Percentiles rank a stretch among this genome's conserved stretches.
These are phyloP conservation scores for Lepidocyrtinus sp. DNA, from an alignment of 2,888 invertebrate species.

Conservation along the genomic window DNA sequence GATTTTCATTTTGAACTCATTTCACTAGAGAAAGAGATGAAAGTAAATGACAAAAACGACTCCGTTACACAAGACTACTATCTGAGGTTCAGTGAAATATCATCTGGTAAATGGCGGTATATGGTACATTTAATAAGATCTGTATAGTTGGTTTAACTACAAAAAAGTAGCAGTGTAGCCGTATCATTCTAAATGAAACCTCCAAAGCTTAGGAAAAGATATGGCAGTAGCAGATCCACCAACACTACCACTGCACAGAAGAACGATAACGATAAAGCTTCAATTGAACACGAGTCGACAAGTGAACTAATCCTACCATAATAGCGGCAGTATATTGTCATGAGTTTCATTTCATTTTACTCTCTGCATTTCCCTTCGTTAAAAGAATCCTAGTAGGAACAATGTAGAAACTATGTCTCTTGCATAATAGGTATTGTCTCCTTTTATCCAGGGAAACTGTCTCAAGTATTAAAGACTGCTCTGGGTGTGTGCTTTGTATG, in stretches of 20 bases:
- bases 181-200: neutral
- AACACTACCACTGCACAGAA: neutral
- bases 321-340: slow-evolving; percentile 25
- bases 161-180: neutral
- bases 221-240: neutral
- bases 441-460: neutral
- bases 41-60: slow-evolving; percentile 9
- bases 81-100: neutral
- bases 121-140: slow-evolving; percentile 34
- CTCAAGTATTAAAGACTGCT: slow-evolving; percentile 1
- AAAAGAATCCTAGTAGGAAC: no score
- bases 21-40: slow-evolving; percentile 35
- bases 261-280: slow-evolving; percentile 22
- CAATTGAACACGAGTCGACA: slow-evolving; percentile 17
- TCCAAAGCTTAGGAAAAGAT: neutral
- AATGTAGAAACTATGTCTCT: neutral
- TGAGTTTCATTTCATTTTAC: slow-evolving; percentile 40
- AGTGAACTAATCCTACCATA: slow-evolving; percentile 49
- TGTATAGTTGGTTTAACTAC: neutral
- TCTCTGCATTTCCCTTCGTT: slow-evolving; percentile 2
- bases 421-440: neutral
- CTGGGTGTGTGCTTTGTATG: slow-evolving; percentile 11
- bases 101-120: neutral
- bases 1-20: slow-evolving; percentile 61
- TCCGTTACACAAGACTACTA: neutral